Conservation (phyloP, 2,888 invertebrate genomes). For the Troides helena region DNA sequence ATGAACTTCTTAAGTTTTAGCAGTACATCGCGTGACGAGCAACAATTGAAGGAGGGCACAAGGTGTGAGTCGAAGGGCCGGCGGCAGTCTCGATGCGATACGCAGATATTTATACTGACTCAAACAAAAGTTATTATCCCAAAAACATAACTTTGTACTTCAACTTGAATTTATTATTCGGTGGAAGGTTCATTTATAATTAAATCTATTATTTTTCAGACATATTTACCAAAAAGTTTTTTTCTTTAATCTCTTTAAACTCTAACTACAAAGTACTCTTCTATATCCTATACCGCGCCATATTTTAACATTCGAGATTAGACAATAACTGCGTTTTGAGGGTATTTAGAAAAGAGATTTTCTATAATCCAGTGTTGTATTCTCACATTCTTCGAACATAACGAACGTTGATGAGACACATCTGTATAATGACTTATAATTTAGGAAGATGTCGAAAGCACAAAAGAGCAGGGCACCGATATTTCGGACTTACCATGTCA, state of each 20-base stretch:
- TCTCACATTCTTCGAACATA: no score
- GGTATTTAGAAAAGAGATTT: no score
- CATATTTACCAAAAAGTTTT: not conserved
- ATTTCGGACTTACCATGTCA: no score
- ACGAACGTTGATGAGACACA: no score
- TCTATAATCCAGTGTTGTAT: no score
- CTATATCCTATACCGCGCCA: not conserved
- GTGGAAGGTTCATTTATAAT: not conserved
- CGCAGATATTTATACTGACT: conserved; percentile 68
- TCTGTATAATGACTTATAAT: no score
- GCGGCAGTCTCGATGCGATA: conserved; percentile 53
- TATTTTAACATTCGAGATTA: not conserved
- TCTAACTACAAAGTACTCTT: not conserved
- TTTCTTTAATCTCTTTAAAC: not conserved
- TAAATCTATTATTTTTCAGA: not conserved
- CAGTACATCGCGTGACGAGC: conserved; percentile 28
- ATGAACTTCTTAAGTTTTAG: conserved; percentile 60
- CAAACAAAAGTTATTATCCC: conserved; percentile 65
- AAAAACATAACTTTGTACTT: conserved; percentile 74
- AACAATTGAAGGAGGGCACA: conserved; percentile 47
- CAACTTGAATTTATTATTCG: conserved; percentile 42
- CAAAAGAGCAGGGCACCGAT: no score
- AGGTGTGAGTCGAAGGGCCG: conserved; percentile 41
- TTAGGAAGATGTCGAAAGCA: no score
- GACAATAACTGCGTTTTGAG: no score